Conservation (phyloP, 2,113 vertebrate genomes). For the Apodemus sylvaticus region DNA sequence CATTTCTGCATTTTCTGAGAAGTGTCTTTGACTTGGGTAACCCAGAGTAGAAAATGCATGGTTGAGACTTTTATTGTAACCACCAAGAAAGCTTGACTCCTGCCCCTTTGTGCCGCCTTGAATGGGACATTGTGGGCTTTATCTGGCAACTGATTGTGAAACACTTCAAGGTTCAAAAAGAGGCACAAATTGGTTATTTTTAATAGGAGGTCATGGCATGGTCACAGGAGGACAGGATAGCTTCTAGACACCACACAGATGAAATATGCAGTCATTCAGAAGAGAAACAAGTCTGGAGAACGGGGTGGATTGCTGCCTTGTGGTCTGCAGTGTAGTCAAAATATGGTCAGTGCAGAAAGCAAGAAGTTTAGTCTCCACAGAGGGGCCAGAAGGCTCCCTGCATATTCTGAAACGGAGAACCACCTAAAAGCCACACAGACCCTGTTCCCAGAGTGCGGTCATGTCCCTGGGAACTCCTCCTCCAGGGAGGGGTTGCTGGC, state of each 20-base stretch:
- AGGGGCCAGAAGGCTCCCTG: background rate
- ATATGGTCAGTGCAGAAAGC: background rate
- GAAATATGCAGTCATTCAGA: fast-evolving
- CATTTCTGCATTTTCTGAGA: background rate
- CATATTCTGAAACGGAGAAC: background rate
- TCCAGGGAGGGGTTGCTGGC: fast-evolving
- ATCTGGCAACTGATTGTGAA: background rate
- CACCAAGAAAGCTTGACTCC: background rate
- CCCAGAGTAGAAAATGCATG: background rate
- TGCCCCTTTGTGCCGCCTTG: background rate
- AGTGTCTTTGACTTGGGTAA: background rate
- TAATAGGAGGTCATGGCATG: background rate
- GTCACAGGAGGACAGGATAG: too few species aligned
- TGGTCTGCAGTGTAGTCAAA: background rate
- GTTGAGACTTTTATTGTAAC: background rate
- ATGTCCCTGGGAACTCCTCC: fast-evolving
- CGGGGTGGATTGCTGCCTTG: fast-evolving
- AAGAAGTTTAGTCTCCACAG: background rate
- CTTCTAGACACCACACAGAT: background rate
- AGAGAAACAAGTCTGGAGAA: fast-evolving
- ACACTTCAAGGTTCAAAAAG: background rate
- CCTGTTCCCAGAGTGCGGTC: background rate
- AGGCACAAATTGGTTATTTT: background rate
- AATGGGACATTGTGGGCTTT: background rate
- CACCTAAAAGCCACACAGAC: fast-evolving